Conservation (phyloP, 2,797 vertebrate genomes). For the Kryptopterus vitreolus region DNA sequence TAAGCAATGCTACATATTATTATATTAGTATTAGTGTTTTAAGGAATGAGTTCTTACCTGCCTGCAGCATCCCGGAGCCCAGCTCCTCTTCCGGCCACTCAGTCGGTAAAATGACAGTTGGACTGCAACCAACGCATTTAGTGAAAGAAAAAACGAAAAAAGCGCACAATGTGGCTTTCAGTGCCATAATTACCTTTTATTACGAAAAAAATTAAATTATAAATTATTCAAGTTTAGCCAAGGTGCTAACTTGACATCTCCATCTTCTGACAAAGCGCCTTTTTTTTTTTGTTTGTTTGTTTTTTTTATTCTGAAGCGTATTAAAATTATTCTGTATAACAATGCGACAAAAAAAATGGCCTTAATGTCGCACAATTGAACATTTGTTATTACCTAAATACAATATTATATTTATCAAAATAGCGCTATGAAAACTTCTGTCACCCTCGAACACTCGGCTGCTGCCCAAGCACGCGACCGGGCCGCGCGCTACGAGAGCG, state of each 20-base stretch:
- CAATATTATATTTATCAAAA: neutral
- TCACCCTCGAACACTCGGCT: neutral
- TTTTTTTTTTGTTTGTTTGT: neutral
- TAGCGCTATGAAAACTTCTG: neutral
- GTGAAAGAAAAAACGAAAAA: conserved; percentile 55
- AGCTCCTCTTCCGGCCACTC: conserved; percentile 57
- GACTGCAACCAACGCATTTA: conserved; percentile 6
- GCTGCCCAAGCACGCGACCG: neutral
- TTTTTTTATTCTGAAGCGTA: neutral
- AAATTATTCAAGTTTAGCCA: neutral
- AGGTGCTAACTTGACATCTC: neutral
- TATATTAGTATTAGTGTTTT: neutral
- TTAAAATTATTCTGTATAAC: neutral
- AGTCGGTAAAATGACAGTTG: conserved; percentile 14
- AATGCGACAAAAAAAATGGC: neutral
- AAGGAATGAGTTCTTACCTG: conserved; percentile 62
- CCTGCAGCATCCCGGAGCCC: conserved; percentile 70
- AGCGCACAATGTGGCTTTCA: conserved; percentile 25
- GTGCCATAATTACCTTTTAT: neutral
- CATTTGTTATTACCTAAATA: neutral
- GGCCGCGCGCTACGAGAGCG: neutral
- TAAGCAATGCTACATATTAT: neutral
- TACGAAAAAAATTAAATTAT: neutral
- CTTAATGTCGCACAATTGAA: neutral
- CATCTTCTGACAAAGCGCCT: neutral